Percentiles rank a stretch among this genome's conserved stretches.
Evolutionary conservation across 2,888 invertebrate species (phyloP).

Genomic region (Ectemnius lituratus): DNA sequence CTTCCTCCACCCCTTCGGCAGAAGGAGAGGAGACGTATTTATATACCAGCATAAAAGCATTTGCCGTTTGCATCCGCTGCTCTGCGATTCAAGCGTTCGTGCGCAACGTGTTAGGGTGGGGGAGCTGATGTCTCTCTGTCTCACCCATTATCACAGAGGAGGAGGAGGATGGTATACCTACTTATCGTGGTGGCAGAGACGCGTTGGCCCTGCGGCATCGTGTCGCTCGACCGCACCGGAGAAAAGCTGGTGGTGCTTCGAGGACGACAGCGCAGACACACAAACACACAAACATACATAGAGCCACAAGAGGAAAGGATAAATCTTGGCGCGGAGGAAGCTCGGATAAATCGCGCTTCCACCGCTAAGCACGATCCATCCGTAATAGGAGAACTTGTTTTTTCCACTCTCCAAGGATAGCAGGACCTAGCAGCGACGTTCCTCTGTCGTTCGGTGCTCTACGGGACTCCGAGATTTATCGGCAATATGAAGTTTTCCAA

Average conservation of each 20-base stretch:
- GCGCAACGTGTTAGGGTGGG: too few species aligned
- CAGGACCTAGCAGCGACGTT: not conserved
- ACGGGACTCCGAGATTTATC: not conserved
- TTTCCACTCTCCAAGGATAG: not conserved
- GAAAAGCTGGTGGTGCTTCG: not conserved
- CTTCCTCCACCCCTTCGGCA: too few species aligned
- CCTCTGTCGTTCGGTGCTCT: not conserved
- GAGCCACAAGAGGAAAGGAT: conserved; percentile 22
- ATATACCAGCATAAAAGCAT: too few species aligned
- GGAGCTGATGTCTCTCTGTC: not conserved
- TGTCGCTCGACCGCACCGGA: conserved; percentile 8
- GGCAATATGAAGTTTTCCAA: conserved; percentile 9
- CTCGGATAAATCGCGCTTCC: conserved; percentile 45
- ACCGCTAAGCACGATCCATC: conserved; percentile 31
- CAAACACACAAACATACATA: too few species aligned
- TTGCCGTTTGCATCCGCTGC: too few species aligned
- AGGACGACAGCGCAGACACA: conserved; percentile 2
- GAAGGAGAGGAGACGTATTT: too few species aligned
- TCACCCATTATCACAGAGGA: conserved; percentile 48
- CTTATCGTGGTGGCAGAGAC: conserved; percentile 39
- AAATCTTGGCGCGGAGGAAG: conserved; percentile 35
- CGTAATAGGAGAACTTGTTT: conserved; percentile 26
- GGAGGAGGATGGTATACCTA: conserved; percentile 25
- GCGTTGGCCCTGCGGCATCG: conserved; percentile 35
- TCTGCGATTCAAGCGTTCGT: too few species aligned